Conservation (phyloP, 2,888 invertebrate species). For the Aphrophora alni region DNA sequence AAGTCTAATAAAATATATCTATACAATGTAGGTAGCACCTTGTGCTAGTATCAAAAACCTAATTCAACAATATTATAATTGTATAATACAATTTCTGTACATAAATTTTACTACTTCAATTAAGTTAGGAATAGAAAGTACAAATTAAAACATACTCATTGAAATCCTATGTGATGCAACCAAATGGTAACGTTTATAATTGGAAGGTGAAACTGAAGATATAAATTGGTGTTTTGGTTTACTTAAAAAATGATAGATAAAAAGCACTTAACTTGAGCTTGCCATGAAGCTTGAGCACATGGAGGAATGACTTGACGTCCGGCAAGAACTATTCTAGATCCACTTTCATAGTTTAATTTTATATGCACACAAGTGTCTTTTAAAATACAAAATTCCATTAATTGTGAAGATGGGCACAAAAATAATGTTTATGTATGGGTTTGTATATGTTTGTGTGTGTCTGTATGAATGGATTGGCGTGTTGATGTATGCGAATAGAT, state of each 20-base stretch:
- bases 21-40: not conserved
- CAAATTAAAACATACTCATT: not conserved
- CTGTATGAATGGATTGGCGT: too few relatives aligned
- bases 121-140: not conserved
- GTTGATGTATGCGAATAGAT: not conserved
- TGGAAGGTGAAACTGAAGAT: not conserved
- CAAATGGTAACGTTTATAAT: not conserved
- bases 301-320: constrained; percentile 33
- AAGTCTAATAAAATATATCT: not conserved
- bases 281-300: constrained; percentile 32
- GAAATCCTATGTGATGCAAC: not conserved
- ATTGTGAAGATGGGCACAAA: too few relatives aligned
- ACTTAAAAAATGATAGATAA: constrained; percentile 9
- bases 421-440: too few relatives aligned
- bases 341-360: not conserved
- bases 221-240: not conserved
- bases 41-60: not conserved
- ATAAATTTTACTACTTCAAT: not conserved
- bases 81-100: not conserved
- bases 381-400: not conserved
- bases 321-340: not conserved
- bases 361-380: not conserved
- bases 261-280: constrained; percentile 33
- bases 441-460: too few relatives aligned
- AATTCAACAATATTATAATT: not conserved